Evolutionary conservation across 1,140 invertebrate genomes (phyloP).

Genomic region (Drosophila sturtevanti): DNA sequence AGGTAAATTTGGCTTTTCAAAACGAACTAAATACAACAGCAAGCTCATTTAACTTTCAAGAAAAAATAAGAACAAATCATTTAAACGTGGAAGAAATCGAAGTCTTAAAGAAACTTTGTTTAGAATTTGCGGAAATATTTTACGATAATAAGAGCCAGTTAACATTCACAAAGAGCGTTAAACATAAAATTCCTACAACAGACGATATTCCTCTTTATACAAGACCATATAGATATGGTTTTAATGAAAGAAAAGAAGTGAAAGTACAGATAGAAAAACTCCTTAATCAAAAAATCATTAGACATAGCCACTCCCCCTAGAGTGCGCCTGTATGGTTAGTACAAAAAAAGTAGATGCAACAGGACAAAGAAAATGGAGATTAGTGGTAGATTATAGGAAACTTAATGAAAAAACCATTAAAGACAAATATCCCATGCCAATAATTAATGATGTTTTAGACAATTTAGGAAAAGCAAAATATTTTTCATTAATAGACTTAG

Average conservation of each 20-base stretch:
- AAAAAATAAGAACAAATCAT: slow-evolving; percentile 1
- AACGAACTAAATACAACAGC: neutral
- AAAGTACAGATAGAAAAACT: slow-evolving; percentile 2
- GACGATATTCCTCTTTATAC: too few relatives aligned
- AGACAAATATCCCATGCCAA: too few relatives aligned
- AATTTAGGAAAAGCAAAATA: too few relatives aligned
- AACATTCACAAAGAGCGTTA: slow-evolving; percentile 2
- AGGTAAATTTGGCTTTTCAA: neutral
- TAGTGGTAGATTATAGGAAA: too few relatives aligned
- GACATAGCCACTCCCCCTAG: too few relatives aligned
- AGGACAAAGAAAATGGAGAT: too few relatives aligned
- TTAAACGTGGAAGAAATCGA: neutral
- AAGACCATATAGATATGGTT: too few relatives aligned
- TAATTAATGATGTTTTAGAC: too few relatives aligned
- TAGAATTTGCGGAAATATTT: neutral
- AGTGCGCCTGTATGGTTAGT: too few relatives aligned
- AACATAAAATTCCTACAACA: slow-evolving; percentile 13
- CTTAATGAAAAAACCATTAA: too few relatives aligned
- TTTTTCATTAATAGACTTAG: too few relatives aligned
- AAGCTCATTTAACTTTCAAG: neutral
- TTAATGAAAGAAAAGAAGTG: too few relatives aligned
- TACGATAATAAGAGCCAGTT: neutral
- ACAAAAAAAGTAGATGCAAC: slow-evolving; percentile 18
- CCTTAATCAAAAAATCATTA: slow-evolving; percentile 21
- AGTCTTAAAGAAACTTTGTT: neutral